These are phyloP conservation scores for Temnothorax rugatulus DNA, from an alignment of 2,888 invertebrate species.

Conservation along the genomic window DNA sequence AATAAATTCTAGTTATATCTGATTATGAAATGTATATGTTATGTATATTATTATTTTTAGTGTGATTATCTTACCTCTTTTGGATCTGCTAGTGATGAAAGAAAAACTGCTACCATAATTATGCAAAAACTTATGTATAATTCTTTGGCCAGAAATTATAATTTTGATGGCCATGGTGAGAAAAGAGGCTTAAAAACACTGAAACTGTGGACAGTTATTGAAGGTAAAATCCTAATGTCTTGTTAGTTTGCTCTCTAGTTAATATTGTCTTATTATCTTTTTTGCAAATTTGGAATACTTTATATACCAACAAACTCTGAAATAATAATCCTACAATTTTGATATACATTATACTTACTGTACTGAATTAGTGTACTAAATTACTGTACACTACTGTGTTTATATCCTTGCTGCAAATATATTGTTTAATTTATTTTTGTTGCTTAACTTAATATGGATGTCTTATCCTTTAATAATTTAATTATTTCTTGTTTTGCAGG, in stretches of 20 bases:
- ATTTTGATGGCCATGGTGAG: slow-evolving; percentile 22
- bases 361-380: background rate
- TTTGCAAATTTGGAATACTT: background rate
- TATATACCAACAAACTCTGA: background rate
- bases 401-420: background rate
- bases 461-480: background rate
- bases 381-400: background rate
- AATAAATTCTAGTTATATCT: background rate
- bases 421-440: background rate
- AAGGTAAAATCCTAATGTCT: slow-evolving; percentile 2
- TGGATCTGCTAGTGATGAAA: background rate
- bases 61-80: slow-evolving; percentile 19
- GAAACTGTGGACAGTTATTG: background rate
- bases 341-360: background rate
- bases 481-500: slow-evolving; percentile 4
- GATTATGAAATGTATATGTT: background rate
- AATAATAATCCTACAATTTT: background rate
- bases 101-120: background rate
- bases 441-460: background rate
- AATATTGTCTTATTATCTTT: background rate
- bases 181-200: slow-evolving; percentile 10
- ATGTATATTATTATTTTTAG: background rate
- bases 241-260: background rate
- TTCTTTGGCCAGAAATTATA: background rate
- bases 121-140: slow-evolving; percentile 12